These are phyloP conservation scores for Pitta sordida DNA, from an alignment of 2,113 vertebrate species.

Conservation along the genomic window DNA sequence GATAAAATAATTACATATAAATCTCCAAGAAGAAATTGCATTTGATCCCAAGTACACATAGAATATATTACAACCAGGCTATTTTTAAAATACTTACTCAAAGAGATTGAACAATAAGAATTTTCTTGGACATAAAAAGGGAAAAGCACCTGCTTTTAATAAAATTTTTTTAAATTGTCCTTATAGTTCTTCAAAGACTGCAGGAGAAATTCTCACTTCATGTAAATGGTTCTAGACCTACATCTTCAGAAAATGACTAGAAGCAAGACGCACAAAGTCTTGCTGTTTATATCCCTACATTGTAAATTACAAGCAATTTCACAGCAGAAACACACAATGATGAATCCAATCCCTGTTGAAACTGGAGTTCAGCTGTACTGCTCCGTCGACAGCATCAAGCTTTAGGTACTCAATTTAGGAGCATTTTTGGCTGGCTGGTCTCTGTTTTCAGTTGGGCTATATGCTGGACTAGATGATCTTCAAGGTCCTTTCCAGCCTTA, in stretches of 20 bases:
- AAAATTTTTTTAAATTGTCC: background rate
- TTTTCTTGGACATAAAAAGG: background rate
- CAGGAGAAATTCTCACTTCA: background rate
- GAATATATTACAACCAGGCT: conserved; percentile 39
- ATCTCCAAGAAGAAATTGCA: conserved; percentile 47
- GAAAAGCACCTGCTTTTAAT: background rate
- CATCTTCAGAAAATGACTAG: background rate
- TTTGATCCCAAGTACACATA: conserved; percentile 38
- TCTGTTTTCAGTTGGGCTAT: background rate
- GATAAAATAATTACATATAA: conserved; percentile 55
- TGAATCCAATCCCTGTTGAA: background rate
- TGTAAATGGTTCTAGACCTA: background rate
- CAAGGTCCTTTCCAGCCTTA: no score
- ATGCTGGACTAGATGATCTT: no score
- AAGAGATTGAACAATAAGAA: conserved; percentile 4
- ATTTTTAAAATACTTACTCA: conserved; percentile 18
- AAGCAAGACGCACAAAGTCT: background rate
- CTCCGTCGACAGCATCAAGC: background rate
- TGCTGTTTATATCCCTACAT: background rate
- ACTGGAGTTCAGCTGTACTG: background rate
- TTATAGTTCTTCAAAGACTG: background rate
- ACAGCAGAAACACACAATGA: background rate
- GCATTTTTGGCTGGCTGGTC: background rate
- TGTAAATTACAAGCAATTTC: background rate
- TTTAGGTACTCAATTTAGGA: background rate